phyloP scores from a whole-genome alignment of 2,797 vertebrate species.

The Neosilurus hyrtlii region DNA sequence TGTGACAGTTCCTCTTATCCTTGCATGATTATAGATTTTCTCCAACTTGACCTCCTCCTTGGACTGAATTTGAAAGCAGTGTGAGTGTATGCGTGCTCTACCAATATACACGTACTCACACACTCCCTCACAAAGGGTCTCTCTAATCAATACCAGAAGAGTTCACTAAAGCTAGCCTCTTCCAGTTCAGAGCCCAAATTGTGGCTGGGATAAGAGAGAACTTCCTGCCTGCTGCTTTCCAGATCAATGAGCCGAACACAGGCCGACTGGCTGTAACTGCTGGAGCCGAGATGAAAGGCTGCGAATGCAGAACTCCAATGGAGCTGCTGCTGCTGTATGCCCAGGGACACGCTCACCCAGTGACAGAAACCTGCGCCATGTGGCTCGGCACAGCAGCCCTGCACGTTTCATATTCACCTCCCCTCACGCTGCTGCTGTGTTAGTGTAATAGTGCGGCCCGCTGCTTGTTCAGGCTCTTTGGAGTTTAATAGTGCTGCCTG shows the following conservation, averaged over 20 bases:
- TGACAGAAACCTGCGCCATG: constrained; percentile 32
- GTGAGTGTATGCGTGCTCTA: background rate
- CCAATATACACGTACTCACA: constrained; percentile 12
- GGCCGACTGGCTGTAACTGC: constrained; percentile 34
- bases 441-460: constrained; percentile 50
- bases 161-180: constrained; percentile 38
- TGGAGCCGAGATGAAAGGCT: constrained; percentile 47
- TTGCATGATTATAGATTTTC: constrained; percentile 40
- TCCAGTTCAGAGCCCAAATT: constrained; percentile 37
- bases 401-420: constrained; percentile 24
- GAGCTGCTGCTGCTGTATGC: constrained; percentile 25
- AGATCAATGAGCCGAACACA: constrained; percentile 49
- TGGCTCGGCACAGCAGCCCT: constrained; percentile 20
- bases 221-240: constrained; percentile 46
- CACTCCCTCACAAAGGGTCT: constrained; percentile 1
- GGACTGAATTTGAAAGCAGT: constrained; percentile 23
- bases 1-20: constrained; percentile 36
- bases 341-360: constrained; percentile 35
- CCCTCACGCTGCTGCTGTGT: constrained; percentile 48
- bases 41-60: constrained; percentile 32
- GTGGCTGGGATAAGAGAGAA: constrained; percentile 45
- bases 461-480: constrained; percentile 55
- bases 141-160: constrained; percentile 53
- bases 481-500: constrained; percentile 69
- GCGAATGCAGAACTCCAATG: background rate